phyloP scores from a whole-genome alignment of 2,888 invertebrate species.

The Thecocarcelia acutangulata region DNA sequence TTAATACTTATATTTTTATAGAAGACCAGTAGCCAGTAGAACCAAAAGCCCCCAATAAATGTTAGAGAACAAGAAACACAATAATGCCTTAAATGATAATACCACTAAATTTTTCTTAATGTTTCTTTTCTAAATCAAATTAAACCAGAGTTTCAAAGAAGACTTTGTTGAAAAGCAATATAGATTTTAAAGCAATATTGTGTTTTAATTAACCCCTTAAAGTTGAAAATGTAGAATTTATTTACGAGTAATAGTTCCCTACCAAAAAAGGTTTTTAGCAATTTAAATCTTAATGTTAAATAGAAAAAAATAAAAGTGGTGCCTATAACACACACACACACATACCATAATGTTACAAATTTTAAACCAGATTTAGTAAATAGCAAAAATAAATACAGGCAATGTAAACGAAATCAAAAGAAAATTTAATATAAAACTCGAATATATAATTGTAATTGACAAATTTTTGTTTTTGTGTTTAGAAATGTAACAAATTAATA shows the following conservation, averaged over 20 bases:
- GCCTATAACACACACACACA: constrained; percentile 45
- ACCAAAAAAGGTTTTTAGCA: constrained; percentile 27
- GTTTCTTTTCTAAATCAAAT: constrained; percentile 4
- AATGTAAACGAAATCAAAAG: constrained; percentile 29
- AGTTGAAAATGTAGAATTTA: constrained; percentile 28
- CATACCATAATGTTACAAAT: constrained; percentile 54
- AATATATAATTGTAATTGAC: constrained; percentile 9
- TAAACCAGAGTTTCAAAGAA: constrained; percentile 16
- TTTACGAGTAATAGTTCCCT: background rate
- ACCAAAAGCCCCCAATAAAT: constrained; percentile 21
- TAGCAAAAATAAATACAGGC: constrained; percentile 6
- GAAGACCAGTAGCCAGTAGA: constrained; percentile 44
- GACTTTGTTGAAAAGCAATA: constrained; percentile 6
- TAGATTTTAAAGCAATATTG: constrained; percentile 44
- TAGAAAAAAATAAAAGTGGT: constrained; percentile 46
- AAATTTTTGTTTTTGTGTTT: constrained; percentile 12
- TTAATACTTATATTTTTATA: constrained; percentile 42
- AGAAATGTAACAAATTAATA: constrained; percentile 1
- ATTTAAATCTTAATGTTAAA: constrained; percentile 40
- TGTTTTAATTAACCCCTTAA: background rate
- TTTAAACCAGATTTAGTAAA: constrained; percentile 11
- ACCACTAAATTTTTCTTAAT: background rate
- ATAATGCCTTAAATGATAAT: constrained; percentile 33
- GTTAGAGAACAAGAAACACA: constrained; percentile 6
- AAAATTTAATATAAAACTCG: constrained; percentile 3